Percentiles rank a stretch among this genome's conserved stretches.
Conservation (phyloP, 2,113 vertebrate genomes). For the Rhynchomys soricoides region DNA sequence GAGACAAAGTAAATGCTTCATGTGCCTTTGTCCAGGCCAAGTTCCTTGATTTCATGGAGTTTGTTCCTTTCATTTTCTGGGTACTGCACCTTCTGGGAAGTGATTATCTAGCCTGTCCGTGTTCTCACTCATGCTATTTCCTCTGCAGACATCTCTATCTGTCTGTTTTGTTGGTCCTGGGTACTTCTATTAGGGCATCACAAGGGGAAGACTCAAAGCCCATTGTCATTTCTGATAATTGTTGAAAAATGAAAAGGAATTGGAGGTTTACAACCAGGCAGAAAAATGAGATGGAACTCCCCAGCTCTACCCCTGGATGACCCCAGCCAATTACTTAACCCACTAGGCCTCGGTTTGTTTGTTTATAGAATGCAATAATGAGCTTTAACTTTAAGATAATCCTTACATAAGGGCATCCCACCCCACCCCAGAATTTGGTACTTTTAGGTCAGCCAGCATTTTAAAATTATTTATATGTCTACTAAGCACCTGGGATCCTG, state of each 20-base stretch:
- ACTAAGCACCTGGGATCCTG: neutral
- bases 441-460: neutral
- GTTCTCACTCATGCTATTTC: neutral
- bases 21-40: neutral
- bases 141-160: neutral
- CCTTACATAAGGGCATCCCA: neutral
- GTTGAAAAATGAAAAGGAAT: neutral
- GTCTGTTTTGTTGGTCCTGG: neutral
- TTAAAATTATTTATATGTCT: neutral
- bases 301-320: neutral
- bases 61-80: slow-evolving; percentile 14
- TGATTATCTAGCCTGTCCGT: neutral
- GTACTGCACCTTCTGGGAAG: neutral
- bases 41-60: neutral
- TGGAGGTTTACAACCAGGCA: neutral
- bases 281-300: neutral
- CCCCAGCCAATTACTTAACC: neutral
- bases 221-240: neutral
- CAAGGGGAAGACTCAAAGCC: neutral
- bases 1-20: neutral
- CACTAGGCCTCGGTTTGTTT: neutral
- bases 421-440: too few relatives aligned
- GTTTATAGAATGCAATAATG: neutral
- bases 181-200: neutral
- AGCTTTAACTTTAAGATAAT: neutral